Evolutionary conservation across 2,888 invertebrate species (phyloP).

Genomic region (Ophion obscuratus): DNA sequence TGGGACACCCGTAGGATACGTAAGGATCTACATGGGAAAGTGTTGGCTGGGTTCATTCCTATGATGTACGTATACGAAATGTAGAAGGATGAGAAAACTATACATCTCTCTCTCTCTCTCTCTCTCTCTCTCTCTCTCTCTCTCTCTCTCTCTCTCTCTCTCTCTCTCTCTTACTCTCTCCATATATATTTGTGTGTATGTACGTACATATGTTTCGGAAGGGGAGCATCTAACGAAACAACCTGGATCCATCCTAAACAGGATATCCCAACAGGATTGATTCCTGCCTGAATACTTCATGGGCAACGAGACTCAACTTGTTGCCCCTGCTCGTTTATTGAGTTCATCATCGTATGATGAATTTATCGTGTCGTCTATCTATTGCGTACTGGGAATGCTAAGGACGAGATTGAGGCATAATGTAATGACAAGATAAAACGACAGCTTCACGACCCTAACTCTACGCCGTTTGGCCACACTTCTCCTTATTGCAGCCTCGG

Average conservation of each 20-base stretch:
- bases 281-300: conserved; percentile 83
- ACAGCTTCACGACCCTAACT: too few relatives aligned
- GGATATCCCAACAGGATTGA: conserved; percentile 79
- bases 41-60: too few relatives aligned
- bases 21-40: too few relatives aligned
- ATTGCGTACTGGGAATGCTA: conserved; percentile 45
- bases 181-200: not conserved
- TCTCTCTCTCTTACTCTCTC: too few relatives aligned
- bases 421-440: not conserved
- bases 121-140: too few relatives aligned
- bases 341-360: conserved; percentile 78
- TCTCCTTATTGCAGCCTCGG: too few relatives aligned
- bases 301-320: conserved; percentile 76
- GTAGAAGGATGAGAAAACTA: too few relatives aligned
- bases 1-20: conserved; percentile 46
- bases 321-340: conserved; percentile 78
- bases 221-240: conserved; percentile 29
- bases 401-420: not conserved
- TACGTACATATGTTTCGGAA: not conserved
- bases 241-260: conserved; percentile 69
- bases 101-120: too few relatives aligned
- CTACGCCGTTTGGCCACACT: too few relatives aligned
- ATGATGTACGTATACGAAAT: too few relatives aligned
- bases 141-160: too few relatives aligned
- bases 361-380: conserved; percentile 67